Percentiles rank a stretch among this genome's conserved stretches.
Evolutionary conservation across 2,888 invertebrate species (phyloP).

Genomic region (Caenorhabditis sp.): DNA sequence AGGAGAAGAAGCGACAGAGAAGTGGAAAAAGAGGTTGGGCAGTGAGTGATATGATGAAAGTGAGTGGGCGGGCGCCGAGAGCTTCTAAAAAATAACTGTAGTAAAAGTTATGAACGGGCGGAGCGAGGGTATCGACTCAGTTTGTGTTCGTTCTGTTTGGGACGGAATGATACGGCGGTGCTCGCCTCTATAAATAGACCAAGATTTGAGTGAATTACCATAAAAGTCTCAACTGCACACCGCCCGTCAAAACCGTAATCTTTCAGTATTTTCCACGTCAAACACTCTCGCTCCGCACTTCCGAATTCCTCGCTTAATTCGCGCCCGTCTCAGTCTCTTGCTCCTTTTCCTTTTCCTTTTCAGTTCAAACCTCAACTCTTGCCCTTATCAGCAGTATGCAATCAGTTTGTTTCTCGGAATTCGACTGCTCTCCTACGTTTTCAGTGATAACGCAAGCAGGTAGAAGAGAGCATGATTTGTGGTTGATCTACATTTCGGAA

Average conservation of each 20-base stretch:
- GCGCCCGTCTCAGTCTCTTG: slow-evolving; percentile 11
- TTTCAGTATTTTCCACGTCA: slow-evolving; percentile 31
- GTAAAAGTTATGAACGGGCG: slow-evolving; percentile 1
- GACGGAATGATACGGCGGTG: slow-evolving; percentile 11
- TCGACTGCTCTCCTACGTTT: slow-evolving; percentile 28
- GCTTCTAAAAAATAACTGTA: not conserved
- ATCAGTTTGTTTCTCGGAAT: slow-evolving; percentile 33
- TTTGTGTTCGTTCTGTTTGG: slow-evolving; percentile 12
- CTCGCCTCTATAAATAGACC: slow-evolving; percentile 15
- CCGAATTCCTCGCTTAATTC: slow-evolving; percentile 20
- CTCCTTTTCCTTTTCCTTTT: not conserved
- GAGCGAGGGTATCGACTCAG: slow-evolving; percentile 7
- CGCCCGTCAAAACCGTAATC: slow-evolving; percentile 7
- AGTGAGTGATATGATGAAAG: slow-evolving; percentile 38
- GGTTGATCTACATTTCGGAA: slow-evolving; percentile 28
- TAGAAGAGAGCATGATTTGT: slow-evolving; percentile 35
- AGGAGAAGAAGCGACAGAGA: not conserved
- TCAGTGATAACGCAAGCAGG: slow-evolving; percentile 9
- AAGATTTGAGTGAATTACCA: not conserved
- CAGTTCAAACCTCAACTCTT: slow-evolving; percentile 31
- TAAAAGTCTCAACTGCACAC: not conserved
- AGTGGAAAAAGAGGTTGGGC: slow-evolving; percentile 5
- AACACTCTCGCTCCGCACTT: slow-evolving; percentile 25
- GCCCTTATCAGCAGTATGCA: slow-evolving; percentile 14
- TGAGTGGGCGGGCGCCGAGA: slow-evolving; percentile 1